Base-by-base conservation (phyloP, 2,888 invertebrate species). In the Ceraclea dissimilis region DNA sequence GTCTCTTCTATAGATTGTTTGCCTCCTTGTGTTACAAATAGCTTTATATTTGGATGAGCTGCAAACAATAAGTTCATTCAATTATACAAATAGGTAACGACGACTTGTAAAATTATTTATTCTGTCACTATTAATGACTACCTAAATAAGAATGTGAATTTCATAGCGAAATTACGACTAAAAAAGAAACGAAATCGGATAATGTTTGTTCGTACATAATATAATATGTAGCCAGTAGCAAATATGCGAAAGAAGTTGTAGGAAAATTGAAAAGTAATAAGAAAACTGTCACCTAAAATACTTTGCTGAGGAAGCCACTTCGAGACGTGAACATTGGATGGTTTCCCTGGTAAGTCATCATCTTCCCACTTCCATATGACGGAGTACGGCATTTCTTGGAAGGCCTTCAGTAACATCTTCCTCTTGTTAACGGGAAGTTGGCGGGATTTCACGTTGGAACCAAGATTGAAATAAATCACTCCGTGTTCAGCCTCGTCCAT, bases 241-340 rank as follows among this genome's bases (percentile, higher is more conserved):
- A n/a, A n/a, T n/a, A n/a, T n/a, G n/a, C n/a, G n/a, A n/a, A n/a
- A n/a, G n/a, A n/a, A n/a, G n/a, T n/a, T n/a, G n/a, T n/a, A n/a
- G n/a, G n/a, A n/a, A n/a, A n/a, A n/a, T n/a, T n/a, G n/a, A n/a
- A n/a, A n/a, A n/a, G n/a, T n/a, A n/a, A n/a, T n/a, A n/a, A n/a
- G n/a, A n/a, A n/a, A n/a, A n/a, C n/a, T 26, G 10, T 59, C 63
- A 68, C 70, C 69, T 26, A 72, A 61, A 43, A 72, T 62, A 57
- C 69, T 69, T 50, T 68, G 65, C 60, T 71, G 72, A 0, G 72
- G 71, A 17, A 70, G 59, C 71, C 71, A 72, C 44, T 67, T 67
- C n/a, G 56, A 58, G 2, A 67, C 59, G 57, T 65, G 65, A 1
- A 73, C 60, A 54, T 66, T 66, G 8, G 52, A 33, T 5, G 67